Conservation (phyloP, 2,113 vertebrate species). For the Oreocharis arfaki region DNA sequence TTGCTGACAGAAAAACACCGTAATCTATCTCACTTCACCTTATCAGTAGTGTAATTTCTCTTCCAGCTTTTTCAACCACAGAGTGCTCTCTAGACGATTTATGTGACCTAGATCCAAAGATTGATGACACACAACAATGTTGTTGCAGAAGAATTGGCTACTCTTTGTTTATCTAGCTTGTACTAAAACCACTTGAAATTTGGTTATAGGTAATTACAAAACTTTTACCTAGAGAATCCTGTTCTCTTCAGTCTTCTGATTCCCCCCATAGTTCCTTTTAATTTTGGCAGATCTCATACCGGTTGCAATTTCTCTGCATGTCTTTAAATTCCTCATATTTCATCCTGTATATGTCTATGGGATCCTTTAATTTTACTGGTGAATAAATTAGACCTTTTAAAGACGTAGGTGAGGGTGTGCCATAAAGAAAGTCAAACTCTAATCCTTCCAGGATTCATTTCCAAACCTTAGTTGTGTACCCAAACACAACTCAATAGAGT, state of each 20-base stretch:
- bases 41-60: neutral
- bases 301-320: neutral
- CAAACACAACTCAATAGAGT: neutral
- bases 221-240: neutral
- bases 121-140: neutral
- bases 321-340: neutral
- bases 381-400: neutral
- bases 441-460: neutral
- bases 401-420: neutral
- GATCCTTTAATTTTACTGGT: neutral
- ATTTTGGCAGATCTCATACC: neutral
- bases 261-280: neutral
- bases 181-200: neutral
- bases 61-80: neutral
- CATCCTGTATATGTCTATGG: neutral
- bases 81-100: neutral
- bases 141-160: neutral
- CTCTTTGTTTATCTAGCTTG: neutral
- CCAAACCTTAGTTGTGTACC: neutral
- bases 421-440: neutral
- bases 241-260: neutral
- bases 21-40: neutral
- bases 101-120: neutral
- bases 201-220: neutral
- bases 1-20: neutral